Evolutionary conservation across 2,797 vertebrate species (phyloP).

Genomic region (Urosaurus nigricauda): DNA sequence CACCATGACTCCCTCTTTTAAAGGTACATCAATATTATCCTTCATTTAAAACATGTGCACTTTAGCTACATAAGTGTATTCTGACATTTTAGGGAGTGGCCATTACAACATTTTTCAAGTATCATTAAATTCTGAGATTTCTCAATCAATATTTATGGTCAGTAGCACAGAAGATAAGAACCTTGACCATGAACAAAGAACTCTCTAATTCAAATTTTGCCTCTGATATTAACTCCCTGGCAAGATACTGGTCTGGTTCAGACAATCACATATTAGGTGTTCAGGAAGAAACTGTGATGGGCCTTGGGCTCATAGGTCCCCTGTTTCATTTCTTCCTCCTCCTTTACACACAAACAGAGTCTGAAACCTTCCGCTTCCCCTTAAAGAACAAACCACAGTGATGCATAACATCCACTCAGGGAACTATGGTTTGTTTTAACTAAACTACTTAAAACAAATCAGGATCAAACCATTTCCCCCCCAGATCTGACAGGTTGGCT

Average conservation of each 20-base stretch:
- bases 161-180: not conserved
- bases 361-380: not conserved
- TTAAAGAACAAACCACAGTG: not conserved
- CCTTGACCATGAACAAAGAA: not conserved
- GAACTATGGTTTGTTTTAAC: not conserved
- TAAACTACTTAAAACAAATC: not conserved
- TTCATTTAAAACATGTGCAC: not conserved
- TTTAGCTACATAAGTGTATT: no score
- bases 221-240: not conserved
- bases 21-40: not conserved
- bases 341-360: not conserved
- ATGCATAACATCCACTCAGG: not conserved
- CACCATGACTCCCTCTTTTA: not conserved
- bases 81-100: not conserved
- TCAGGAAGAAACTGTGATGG: not conserved
- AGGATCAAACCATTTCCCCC: not conserved
- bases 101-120: not conserved
- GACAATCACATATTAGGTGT: not conserved
- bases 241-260: not conserved
- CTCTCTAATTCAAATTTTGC: not conserved
- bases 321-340: not conserved
- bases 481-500: not conserved
- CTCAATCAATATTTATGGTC: not conserved
- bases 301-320: not conserved
- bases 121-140: not conserved